Evolutionary conservation across 2,797 vertebrate genomes (phyloP), one percentile per base, ranked within the genome.

Genomic region (Anguilla marmorata): DNA sequence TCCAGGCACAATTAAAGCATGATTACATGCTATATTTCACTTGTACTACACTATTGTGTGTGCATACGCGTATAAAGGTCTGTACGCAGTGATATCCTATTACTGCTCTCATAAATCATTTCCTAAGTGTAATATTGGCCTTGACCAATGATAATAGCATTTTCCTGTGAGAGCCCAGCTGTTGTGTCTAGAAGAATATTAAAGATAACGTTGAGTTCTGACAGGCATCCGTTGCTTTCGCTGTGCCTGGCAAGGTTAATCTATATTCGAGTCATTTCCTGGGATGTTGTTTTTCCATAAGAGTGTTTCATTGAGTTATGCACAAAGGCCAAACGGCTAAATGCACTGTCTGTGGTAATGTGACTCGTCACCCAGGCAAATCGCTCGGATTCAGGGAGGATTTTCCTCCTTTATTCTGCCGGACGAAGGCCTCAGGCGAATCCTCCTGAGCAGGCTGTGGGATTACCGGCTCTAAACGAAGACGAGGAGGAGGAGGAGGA

Each of bases 41-140:
- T 52, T 52, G 11, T 52, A 7, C 50, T 52, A 52, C 50, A 52
- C 11, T 52, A 60, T 60, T 60, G 58, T 60, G 11, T 60, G 16
- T 12, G 58, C 58, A 24, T 21, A 60, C 58, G 11, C 63, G 0
- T 66, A 66, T n/a, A 7, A n/a, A 66, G 4, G 63, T 66, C 63
- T n/a, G 63, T n/a, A 27, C 7, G 63, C 24, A 0, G 24, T 66
- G 63, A 66, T 66, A 27, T 66, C n/a, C 63, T 5, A 66, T 66
- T 66, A 66, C n/a, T 66, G 6, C n/a, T 66, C 63, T 66, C 63
- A 66, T 66, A 66, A 66, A 66, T 66, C 63, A 66, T 66, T 66
- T 66, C n/a, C 63, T 66, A 66, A 66, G 5, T 63, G 12, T 27
- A 66, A 24, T 66, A 66, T n/a, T 74, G 72, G 33, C 33, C 33